Base-by-base conservation (phyloP, 2,888 invertebrate genomes). In the Sminthurides aquaticus region DNA sequence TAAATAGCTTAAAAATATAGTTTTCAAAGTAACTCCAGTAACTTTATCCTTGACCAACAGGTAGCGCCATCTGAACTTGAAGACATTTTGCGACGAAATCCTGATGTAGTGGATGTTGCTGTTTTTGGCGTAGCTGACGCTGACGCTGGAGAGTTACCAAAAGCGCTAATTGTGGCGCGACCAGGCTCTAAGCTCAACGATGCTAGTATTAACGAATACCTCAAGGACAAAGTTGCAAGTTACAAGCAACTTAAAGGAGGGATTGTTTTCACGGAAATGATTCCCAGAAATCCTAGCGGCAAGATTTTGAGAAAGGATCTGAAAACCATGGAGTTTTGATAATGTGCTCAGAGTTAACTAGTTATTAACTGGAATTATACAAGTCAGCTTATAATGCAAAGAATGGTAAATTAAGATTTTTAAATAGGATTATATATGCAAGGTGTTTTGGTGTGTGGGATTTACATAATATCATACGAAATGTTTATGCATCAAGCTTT, bases 21-120 rank as follows among this genome's bases (percentile, higher is more conserved):
- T 52, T 52, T 20, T 22, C 15, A 15, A 11, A 8, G 15, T 15
- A 8, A 15, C 15, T 43, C 8, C 15, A 8, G 43, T 43, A 8
- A 18, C 3, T 52, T 20, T 3, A n/a, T 52, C 5, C 52, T 20
- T 52, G n/a, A 22, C 52, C 22, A 5, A n/a, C 84, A 91, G 85
- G 92, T 94, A 8, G 86, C 93, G 8, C 94, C 94, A 27, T 92
- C 92, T 1, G 94, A 94, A 78, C 78, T 94, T 24, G 93, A 94
- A 78, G 85, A 82, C 60, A 75, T 90, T 2, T 76, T 91, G 1
- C 82, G 88, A 67, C 82, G 84, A 54, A 87, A 90, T 78, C 87
- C 90, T 0, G 83, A 83, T 27, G 83, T 95, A 1, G 78, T 82
- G n/a, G 94, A 95, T 74, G 90, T 87, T 0, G 93, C 89, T 0